Conservation (phyloP, 2,113 vertebrate genomes). For the Panthera leo region DNA sequence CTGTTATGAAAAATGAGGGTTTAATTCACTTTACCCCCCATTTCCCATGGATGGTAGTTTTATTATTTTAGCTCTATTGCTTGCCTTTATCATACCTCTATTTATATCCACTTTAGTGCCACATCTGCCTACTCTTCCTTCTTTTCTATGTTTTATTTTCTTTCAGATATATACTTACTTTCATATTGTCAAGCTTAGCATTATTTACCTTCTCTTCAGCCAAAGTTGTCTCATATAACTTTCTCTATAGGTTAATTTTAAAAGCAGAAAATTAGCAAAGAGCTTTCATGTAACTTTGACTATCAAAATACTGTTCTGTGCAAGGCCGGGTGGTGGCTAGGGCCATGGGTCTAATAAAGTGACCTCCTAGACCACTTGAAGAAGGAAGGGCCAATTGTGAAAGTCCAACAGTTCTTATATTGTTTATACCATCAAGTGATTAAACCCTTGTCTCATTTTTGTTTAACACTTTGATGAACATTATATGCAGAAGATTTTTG, state of each 20-base stretch:
- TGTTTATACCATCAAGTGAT: not conserved
- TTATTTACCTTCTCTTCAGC: not conserved
- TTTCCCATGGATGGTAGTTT: not conserved
- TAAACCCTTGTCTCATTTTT: not conserved
- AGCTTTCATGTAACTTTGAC: not conserved
- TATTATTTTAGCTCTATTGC: not conserved
- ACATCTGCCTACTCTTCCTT: not conserved
- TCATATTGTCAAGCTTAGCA: not conserved
- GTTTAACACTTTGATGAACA: not conserved
- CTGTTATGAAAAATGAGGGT: constrained; percentile 3
- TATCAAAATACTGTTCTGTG: not conserved
- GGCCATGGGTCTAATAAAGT: not conserved
- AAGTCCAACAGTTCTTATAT: not conserved
- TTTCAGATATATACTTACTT: constrained; percentile 9
- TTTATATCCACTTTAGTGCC: not conserved
- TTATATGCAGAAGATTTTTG: not conserved
- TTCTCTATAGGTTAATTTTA: not conserved
- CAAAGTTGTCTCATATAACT: not conserved
- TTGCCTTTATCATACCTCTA: not conserved
- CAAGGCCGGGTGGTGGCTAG: not conserved
- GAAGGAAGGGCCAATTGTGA: not conserved
- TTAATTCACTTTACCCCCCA: constrained; percentile 10
- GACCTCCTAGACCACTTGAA: not conserved
- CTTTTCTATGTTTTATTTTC: constrained; percentile 13
- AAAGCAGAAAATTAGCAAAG: not conserved